These are phyloP conservation scores for Helostoma temminkii DNA, from an alignment of 2,797 vertebrate genomes.

Conservation along the genomic window DNA sequence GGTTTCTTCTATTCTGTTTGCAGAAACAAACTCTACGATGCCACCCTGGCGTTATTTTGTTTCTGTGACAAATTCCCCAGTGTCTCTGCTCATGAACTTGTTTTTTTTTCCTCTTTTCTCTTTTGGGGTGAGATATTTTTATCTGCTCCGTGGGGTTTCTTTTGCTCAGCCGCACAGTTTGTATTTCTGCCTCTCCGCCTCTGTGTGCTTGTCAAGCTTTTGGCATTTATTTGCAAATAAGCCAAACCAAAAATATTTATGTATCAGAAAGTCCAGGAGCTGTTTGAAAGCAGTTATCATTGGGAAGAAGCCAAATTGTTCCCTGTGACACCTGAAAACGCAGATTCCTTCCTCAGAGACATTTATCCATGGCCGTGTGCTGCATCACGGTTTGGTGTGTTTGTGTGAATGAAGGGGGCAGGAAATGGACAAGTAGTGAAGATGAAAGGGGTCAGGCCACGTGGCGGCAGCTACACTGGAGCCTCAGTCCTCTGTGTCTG, in stretches of 20 bases:
- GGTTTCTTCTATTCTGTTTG: background rate
- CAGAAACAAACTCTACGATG: slow-evolving; percentile 15
- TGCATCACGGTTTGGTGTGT: slow-evolving; percentile 42
- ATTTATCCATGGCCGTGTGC: slow-evolving; percentile 7
- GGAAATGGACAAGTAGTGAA: slow-evolving; percentile 49
- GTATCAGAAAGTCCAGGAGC: slow-evolving; percentile 35
- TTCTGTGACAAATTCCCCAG: slow-evolving; percentile 60
- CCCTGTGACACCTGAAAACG: slow-evolving; percentile 1
- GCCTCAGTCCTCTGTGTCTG: slow-evolving; percentile 76
- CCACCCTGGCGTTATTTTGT: slow-evolving; percentile 22
- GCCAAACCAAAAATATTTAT: slow-evolving; percentile 48
- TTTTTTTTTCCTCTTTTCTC: slow-evolving; percentile 50
- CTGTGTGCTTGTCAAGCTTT: slow-evolving; percentile 62
- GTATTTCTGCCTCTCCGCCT: slow-evolving; percentile 41
- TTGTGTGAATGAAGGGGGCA: slow-evolving; percentile 15
- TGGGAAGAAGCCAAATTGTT: background rate
- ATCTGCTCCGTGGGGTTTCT: slow-evolving; percentile 72
- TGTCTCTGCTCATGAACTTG: slow-evolving; percentile 55
- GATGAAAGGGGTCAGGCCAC: slow-evolving; percentile 58
- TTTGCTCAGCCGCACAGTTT: slow-evolving; percentile 36
- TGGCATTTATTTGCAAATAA: slow-evolving; percentile 57
- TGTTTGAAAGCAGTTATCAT: slow-evolving; percentile 29
- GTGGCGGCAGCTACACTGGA: slow-evolving; percentile 58
- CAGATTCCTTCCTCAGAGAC: background rate
- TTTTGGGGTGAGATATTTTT: slow-evolving; percentile 75